Conservation (phyloP, 1,140 invertebrate genomes). For the Drosophila saltans region DNA sequence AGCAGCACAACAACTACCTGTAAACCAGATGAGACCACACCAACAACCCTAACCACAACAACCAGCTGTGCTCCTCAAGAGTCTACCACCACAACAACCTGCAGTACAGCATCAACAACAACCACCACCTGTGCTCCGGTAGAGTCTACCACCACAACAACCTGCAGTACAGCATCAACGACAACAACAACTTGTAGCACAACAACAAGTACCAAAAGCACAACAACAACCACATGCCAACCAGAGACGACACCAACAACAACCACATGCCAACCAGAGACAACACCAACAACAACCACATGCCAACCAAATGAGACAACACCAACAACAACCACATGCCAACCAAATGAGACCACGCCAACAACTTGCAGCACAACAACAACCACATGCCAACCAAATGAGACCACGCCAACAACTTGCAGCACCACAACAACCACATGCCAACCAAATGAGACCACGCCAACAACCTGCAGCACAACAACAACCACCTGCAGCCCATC, state of each 20-base stretch:
- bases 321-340: slow-evolving; percentile 18
- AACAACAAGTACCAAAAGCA: background rate
- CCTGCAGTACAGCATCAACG: no score
- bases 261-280: slow-evolving; percentile 1
- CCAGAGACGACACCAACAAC: slow-evolving; percentile 18
- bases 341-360: slow-evolving; percentile 26
- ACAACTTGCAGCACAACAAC: slow-evolving; percentile 1
- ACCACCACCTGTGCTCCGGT: background rate
- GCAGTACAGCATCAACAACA: background rate
- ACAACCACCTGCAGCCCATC: no score
- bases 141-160: background rate
- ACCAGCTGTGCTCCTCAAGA: slow-evolving; percentile 1
- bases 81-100: slow-evolving; percentile 11
- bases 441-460: background rate
- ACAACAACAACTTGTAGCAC: slow-evolving; percentile 24
- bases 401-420: slow-evolving; percentile 20
- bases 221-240: slow-evolving; percentile 18
- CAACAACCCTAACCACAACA: slow-evolving; percentile 16
- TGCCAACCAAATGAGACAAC: slow-evolving; percentile 18
- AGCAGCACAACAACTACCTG: slow-evolving; percentile 39
- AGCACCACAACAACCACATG: background rate
- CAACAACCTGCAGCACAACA: background rate
- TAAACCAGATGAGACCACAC: slow-evolving; percentile 19
- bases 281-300: background rate
- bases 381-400: slow-evolving; percentile 26